phyloP scores from a whole-genome alignment of 2,888 invertebrate genomes.

The Zonitis immaculata region DNA sequence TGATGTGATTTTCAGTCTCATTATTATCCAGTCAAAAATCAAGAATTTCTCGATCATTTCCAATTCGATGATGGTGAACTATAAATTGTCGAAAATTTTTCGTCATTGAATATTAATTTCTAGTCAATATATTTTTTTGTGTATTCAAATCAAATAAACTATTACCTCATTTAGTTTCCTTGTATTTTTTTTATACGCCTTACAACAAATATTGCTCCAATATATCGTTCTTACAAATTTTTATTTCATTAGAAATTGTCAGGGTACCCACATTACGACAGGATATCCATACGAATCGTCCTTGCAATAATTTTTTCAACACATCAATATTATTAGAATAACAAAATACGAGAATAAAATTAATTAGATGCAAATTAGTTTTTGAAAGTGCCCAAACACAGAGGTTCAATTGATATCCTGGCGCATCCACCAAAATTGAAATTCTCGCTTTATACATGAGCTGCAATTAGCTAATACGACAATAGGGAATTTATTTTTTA shows the following conservation, averaged over 20 bases:
- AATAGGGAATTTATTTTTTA: too few relatives aligned
- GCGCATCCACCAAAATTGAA: too few relatives aligned
- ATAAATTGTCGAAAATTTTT: slow-evolving; percentile 2
- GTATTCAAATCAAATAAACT: slow-evolving; percentile 6
- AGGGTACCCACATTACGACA: slow-evolving; percentile 20
- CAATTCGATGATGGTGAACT: slow-evolving; percentile 19
- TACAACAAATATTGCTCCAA: background rate
- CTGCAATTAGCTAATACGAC: too few relatives aligned
- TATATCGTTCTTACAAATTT: slow-evolving; percentile 5
- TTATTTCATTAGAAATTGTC: slow-evolving; percentile 12
- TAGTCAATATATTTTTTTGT: slow-evolving; percentile 10
- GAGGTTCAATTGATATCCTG: too few relatives aligned
- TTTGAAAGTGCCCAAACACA: too few relatives aligned
- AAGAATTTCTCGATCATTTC: slow-evolving; percentile 20
- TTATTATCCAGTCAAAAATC: slow-evolving; percentile 15
- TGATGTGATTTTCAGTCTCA: slow-evolving; percentile 10
- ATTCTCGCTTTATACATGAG: too few relatives aligned
- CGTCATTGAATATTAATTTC: slow-evolving; percentile 6
- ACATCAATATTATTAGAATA: background rate
- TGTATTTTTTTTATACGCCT: background rate
- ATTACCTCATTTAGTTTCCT: slow-evolving; percentile 3
- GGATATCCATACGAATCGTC: slow-evolving; percentile 14
- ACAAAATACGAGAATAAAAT: too few relatives aligned
- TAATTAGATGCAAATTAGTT: too few relatives aligned
- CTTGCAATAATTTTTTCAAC: slow-evolving; percentile 15